Conservation (phyloP, 2,888 invertebrate species). For the Drosophila subquinaria region DNA sequence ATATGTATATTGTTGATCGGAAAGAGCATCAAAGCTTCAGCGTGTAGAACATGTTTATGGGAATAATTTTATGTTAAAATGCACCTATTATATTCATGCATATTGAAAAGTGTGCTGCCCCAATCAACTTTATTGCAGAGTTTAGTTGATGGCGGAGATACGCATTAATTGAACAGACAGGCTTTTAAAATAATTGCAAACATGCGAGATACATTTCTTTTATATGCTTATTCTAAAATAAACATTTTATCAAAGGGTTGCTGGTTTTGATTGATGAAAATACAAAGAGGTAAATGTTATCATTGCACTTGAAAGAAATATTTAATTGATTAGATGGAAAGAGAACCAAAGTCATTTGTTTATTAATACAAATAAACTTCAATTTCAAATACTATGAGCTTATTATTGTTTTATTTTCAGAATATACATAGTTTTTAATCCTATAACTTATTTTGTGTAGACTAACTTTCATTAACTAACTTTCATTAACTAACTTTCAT, state of each 20-base stretch:
- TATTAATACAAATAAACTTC: neutral
- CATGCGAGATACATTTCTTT: conserved; percentile 20
- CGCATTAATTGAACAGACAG: conserved; percentile 58
- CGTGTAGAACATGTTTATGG: too few species aligned
- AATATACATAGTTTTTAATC: neutral
- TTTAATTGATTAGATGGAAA: neutral
- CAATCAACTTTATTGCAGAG: conserved; percentile 44
- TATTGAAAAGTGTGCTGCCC: conserved; percentile 36
- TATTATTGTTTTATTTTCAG: neutral
- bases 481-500: too few species aligned
- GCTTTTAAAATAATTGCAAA: conserved; percentile 76
- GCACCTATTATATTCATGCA: conserved; percentile 53
- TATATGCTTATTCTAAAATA: neutral
- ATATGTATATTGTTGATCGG: too few species aligned
- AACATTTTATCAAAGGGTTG: conserved; percentile 1
- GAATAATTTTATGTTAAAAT: conserved; percentile 76
- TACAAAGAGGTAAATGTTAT: neutral
- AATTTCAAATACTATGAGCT: neutral
- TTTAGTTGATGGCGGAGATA: conserved; percentile 34
- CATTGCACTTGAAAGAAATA: neutral
- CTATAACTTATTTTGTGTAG: neutral
- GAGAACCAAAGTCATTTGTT: neutral
- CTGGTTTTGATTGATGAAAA: neutral
- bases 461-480: neutral
- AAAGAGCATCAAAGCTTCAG: too few species aligned